These are phyloP conservation scores for Triops cancriformis DNA, from an alignment of 1,140 invertebrate species.

Conservation along the genomic window DNA sequence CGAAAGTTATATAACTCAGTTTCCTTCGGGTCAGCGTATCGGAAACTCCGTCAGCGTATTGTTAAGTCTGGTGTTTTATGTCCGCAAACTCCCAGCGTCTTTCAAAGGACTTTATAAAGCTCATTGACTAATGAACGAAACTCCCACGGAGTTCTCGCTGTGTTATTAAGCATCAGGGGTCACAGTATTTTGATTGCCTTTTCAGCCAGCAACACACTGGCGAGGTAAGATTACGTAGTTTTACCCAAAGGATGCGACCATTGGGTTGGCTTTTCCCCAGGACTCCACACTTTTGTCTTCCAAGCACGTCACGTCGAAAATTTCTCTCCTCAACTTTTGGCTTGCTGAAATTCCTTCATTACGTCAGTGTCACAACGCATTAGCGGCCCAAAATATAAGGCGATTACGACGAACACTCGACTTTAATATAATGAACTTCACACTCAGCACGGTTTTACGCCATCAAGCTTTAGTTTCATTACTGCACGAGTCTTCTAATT, in stretches of 20 bases:
- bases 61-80: neutral
- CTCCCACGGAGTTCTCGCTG: neutral
- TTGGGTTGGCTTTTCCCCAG: neutral
- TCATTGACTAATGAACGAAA: slow-evolving; percentile 11
- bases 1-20: no score
- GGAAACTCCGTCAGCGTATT: neutral
- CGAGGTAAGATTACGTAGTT: slow-evolving; percentile 1
- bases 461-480: neutral
- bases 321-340: neutral
- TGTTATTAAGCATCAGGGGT: neutral
- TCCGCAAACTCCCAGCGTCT: neutral
- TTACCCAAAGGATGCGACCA: neutral
- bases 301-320: neutral
- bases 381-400: neutral
- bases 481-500: neutral
- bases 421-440: neutral
- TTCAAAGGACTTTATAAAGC: neutral
- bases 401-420: neutral
- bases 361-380: neutral
- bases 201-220: neutral
- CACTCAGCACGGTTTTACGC: neutral
- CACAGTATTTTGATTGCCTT: slow-evolving; percentile 6
- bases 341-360: neutral
- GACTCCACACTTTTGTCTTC: neutral
- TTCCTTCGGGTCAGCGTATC: neutral